Evolutionary conservation across 1,140 invertebrate species (phyloP), one percentile per base, ranked within the genome.

Genomic region (Lerema accius): DNA sequence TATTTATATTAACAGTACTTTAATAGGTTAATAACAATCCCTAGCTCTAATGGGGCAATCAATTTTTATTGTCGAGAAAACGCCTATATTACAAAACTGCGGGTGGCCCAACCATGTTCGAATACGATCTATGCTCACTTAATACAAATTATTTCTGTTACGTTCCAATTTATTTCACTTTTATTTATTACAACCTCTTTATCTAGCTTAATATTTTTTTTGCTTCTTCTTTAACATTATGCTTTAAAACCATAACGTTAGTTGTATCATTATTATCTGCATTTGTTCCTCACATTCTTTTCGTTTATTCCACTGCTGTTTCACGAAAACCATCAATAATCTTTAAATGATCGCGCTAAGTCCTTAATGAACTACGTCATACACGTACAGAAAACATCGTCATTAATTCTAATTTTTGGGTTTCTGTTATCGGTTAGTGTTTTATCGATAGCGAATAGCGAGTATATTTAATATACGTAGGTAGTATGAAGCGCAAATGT

Each of bases 41-140:
- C 68, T 26, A 71, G 65, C 66, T 60, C 69, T 80, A 82, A 84
- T 80, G 66, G 76, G 63, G 67, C 72, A 75, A 86, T 89, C 73
- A 85, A 84, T 84, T 89, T 87, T 85, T 87, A 84, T 89, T 74
- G 78, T 69, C 65, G 68, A 78, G 51, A 71, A 68, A 76, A 71
- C 60, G 62, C 67, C 70, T 66, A 58, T 67, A 67, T 73, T 66
- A 43, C 16, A 28, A 60, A 32, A 56, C 75, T 69, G 65, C 75
- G 80, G 78, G 78, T 83, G 80, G 78, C 69, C 80, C 65, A 6
- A 49, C 32, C 35, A 15, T 16, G 53, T 46, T 23, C 32, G 15
- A 28, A 43, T 23, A 15, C 46, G 37, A 23, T 35, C 15, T 16
- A 1, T 1, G 15, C 15, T 43, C 15, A 11, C 42, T 40, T 0